phyloP scores from a whole-genome alignment of 2,797 vertebrate genomes.

The Ispidina picta region DNA sequence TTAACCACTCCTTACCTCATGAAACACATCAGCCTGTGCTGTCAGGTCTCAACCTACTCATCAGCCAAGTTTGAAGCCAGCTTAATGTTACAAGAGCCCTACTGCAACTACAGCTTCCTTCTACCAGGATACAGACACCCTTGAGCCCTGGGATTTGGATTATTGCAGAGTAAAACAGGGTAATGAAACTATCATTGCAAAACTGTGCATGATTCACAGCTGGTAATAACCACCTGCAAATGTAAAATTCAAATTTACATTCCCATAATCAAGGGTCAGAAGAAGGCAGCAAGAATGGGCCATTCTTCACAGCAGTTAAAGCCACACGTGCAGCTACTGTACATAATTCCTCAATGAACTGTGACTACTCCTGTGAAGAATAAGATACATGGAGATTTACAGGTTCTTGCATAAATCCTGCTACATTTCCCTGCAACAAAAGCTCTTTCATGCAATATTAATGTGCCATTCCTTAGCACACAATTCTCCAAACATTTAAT shows the following conservation, averaged over 20 bases:
- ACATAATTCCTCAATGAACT: not conserved
- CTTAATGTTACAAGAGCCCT: not conserved
- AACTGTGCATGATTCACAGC: slow-evolving; percentile 26
- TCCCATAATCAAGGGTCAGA: slow-evolving; percentile 55
- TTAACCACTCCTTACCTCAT: not conserved
- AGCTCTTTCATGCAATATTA: slow-evolving; percentile 51
- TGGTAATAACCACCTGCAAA: slow-evolving; percentile 44
- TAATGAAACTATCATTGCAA: slow-evolving; percentile 44
- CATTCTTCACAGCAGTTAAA: slow-evolving; percentile 32
- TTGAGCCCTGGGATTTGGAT: slow-evolving; percentile 12
- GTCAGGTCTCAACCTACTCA: not conserved
- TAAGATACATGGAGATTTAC: not conserved
- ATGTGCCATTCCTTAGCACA: not conserved
- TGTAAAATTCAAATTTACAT: slow-evolving; percentile 34
- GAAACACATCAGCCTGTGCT: not conserved
- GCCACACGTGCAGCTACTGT: not conserved
- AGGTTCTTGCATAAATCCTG: slow-evolving; percentile 17
- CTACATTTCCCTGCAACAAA: slow-evolving; percentile 42
- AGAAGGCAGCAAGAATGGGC: slow-evolving; percentile 38
- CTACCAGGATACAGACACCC: not conserved
- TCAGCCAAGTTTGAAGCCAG: not conserved
- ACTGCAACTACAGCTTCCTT: slow-evolving; percentile 16
- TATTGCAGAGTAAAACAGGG: slow-evolving; percentile 11
- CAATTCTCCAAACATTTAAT: slow-evolving; percentile 43
- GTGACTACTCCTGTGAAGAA: slow-evolving; percentile 25